Conservation (phyloP, 2,888 invertebrate species). For the Drosophila prolongata region DNA sequence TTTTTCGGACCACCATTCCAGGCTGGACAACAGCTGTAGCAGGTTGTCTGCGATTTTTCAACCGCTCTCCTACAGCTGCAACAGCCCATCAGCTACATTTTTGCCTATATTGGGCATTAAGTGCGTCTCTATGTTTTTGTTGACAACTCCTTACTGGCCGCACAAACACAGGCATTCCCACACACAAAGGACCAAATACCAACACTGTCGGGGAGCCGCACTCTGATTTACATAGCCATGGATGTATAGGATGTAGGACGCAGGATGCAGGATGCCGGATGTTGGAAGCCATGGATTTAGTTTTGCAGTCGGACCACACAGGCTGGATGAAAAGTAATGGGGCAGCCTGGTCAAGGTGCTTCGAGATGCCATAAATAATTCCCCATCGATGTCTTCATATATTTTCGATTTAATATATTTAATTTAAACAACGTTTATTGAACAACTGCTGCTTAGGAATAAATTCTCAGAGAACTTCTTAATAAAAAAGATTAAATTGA, state of each 20-base stretch:
- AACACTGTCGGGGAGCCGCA: slow-evolving; percentile 10
- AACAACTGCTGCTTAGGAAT: not conserved
- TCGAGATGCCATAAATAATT: slow-evolving; percentile 3
- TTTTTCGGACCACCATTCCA: slow-evolving; percentile 4
- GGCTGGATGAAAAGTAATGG: slow-evolving; percentile 50
- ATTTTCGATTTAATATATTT: not conserved
- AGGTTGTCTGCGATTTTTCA: slow-evolving; percentile 70
- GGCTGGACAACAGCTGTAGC: slow-evolving; percentile 40
- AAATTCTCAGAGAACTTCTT: too few species aligned
- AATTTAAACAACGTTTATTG: not conserved
- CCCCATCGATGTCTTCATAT: not conserved
- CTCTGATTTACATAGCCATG: slow-evolving; percentile 53
- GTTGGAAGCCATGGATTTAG: slow-evolving; percentile 43
- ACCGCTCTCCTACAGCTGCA: slow-evolving; percentile 44
- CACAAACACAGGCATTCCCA: slow-evolving; percentile 41
- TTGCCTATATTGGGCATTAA: slow-evolving; percentile 57
- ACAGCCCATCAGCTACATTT: slow-evolving; percentile 49
- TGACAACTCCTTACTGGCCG: slow-evolving; percentile 71
- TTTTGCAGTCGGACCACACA: slow-evolving; percentile 36
- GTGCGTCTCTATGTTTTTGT: slow-evolving; percentile 77
- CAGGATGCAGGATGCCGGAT: slow-evolving; percentile 16
- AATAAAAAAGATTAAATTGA: too few species aligned
- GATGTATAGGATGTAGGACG: slow-evolving; percentile 15
- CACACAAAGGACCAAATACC: slow-evolving; percentile 22
- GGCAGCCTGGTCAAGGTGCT: slow-evolving; percentile 13